Conservation (phyloP, 2,888 invertebrate genomes). For the Crocallis elinguaria region DNA sequence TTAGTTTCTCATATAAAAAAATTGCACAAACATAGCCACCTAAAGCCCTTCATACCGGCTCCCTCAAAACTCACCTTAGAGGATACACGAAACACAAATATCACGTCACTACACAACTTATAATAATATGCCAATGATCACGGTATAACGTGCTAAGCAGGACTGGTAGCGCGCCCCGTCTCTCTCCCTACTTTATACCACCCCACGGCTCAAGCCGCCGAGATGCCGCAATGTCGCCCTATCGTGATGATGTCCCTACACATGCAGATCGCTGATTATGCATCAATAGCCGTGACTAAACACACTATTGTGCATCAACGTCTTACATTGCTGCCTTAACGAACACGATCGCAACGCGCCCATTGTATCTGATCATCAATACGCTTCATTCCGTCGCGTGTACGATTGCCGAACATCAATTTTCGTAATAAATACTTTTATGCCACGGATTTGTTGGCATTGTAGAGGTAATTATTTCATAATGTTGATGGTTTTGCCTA, state of each 20-base stretch:
- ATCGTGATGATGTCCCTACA: conserved; percentile 62
- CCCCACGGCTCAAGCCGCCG: conserved; percentile 62
- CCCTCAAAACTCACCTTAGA: conserved; percentile 58
- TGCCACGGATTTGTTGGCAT: conserved; percentile 47
- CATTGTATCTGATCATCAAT: conserved; percentile 39
- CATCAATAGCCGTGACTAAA: conserved; percentile 58
- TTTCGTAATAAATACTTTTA: conserved; percentile 54
- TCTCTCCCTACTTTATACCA: conserved; percentile 68
- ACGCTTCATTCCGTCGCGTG: conserved; percentile 51
- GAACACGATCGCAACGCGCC: conserved; percentile 29
- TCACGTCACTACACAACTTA: conserved; percentile 66
- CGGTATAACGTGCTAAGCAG: conserved; percentile 55
- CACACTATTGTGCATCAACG: conserved; percentile 32
- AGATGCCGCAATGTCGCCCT: conserved; percentile 73
- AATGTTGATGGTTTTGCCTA: conserved; percentile 54
- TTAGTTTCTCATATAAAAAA: too few relatives aligned
- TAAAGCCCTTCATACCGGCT: too few relatives aligned
- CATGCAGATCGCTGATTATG: conserved; percentile 45
- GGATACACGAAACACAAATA: conserved; percentile 56
- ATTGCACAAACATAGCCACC: too few relatives aligned
- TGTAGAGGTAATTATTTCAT: conserved; percentile 67
- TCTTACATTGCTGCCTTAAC: conserved; percentile 41
- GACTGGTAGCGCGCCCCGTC: conserved; percentile 74
- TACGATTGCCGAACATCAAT: conserved; percentile 46
- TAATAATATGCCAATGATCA: conserved; percentile 58